Conservation (phyloP, 2,113 vertebrate species). For the Eurypyga helias region DNA sequence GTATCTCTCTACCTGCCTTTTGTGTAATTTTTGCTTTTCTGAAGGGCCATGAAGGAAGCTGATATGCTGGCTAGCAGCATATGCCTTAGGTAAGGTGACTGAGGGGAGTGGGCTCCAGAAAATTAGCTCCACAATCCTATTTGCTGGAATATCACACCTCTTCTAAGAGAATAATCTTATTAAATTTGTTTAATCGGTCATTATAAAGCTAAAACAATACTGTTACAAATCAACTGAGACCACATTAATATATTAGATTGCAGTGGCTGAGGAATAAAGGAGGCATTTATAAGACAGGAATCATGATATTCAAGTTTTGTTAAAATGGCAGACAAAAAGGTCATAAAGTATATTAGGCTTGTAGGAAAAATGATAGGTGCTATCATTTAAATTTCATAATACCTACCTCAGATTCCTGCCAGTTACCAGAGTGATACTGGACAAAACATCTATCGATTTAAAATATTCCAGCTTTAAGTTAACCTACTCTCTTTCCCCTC, state of each 20-base stretch:
- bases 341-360: neutral
- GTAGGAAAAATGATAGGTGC: neutral
- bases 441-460: neutral
- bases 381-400: neutral
- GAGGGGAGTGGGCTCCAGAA: rapidly evolving
- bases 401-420: neutral
- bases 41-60: neutral
- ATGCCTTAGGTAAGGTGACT: neutral
- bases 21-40: neutral
- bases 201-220: neutral
- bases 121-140: neutral
- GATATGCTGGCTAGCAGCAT: neutral
- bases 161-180: neutral
- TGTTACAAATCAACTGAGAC: slow-evolving; percentile 12
- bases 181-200: slow-evolving; percentile 12
- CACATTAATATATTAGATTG: neutral
- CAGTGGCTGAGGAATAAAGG: neutral
- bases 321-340: neutral
- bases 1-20: neutral
- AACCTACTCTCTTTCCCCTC: neutral
- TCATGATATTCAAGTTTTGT: neutral
- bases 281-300: neutral
- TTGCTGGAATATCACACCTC: neutral
- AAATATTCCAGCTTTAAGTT: neutral
- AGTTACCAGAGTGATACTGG: neutral